phyloP scores from a whole-genome alignment of 2,113 vertebrate genomes.

The Kryptolebias marmoratus region DNA sequence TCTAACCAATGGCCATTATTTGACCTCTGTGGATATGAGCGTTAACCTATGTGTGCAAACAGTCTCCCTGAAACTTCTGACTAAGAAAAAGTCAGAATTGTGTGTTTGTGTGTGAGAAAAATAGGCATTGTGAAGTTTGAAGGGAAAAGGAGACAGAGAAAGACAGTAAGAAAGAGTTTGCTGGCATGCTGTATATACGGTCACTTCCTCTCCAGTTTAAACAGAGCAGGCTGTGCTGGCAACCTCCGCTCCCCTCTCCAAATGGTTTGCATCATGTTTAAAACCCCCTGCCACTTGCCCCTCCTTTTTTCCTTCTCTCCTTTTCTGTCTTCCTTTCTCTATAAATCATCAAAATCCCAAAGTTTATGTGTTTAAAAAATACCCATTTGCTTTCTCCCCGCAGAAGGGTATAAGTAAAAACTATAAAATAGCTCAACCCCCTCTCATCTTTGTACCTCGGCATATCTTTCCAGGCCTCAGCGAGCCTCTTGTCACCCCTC shows the following conservation, averaged over 20 bases:
- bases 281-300: slow-evolving; percentile 87
- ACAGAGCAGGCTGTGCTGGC: slow-evolving; percentile 99
- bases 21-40: slow-evolving; percentile 81
- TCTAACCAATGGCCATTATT: slow-evolving; percentile 83
- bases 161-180: slow-evolving; percentile 79
- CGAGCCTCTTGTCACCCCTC: slow-evolving; percentile 48
- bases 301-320: slow-evolving; percentile 40
- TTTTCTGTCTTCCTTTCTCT: slow-evolving; percentile 79
- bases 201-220: slow-evolving; percentile 99
- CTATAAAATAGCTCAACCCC: slow-evolving; percentile 64
- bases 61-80: slow-evolving; percentile 51
- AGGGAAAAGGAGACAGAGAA: slow-evolving; percentile 55
- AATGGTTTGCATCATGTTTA: slow-evolving; percentile 99
- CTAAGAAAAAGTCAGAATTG: slow-evolving; percentile 17
- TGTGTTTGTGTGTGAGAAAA: slow-evolving; percentile 34
- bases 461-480: slow-evolving; percentile 23
- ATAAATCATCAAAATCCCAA: slow-evolving; percentile 85
- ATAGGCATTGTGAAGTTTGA: slow-evolving; percentile 19
- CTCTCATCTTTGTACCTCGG: slow-evolving; percentile 15
- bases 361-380: slow-evolving; percentile 78
- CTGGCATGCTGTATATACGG: slow-evolving; percentile 99
- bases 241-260: slow-evolving; percentile 91
- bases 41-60: slow-evolving; percentile 50
- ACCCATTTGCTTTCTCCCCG: slow-evolving; percentile 58
- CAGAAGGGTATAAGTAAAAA: slow-evolving; percentile 75